Evolutionary conservation across 2,888 invertebrate genomes (phyloP).

Genomic region (Morpho deidamia): DNA sequence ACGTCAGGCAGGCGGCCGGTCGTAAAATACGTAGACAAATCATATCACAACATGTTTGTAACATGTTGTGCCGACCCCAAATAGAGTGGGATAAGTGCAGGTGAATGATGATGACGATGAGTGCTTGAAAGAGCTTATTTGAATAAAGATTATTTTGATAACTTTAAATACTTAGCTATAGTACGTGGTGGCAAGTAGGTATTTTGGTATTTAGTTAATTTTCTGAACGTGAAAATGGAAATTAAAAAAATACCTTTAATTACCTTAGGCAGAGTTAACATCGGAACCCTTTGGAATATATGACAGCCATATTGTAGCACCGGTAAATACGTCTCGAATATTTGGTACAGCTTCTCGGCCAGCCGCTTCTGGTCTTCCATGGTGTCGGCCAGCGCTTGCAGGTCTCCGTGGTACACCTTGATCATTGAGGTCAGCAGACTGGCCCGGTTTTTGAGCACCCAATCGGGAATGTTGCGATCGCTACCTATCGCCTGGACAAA

Average conservation of each 20-base stretch:
- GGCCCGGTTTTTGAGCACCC: constrained; percentile 88
- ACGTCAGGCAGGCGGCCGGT: too few relatives aligned
- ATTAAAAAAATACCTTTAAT: constrained; percentile 18
- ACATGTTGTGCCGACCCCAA: too few relatives aligned
- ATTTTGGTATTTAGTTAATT: too few relatives aligned
- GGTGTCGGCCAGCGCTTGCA: constrained; percentile 83
- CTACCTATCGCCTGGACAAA: constrained; percentile 88
- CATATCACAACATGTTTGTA: too few relatives aligned
- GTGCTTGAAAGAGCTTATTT: too few relatives aligned
- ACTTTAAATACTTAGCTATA: too few relatives aligned
- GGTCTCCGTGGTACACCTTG: constrained; percentile 90
- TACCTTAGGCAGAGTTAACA: constrained; percentile 89
- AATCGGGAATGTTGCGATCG: constrained; percentile 90
- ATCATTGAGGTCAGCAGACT: constrained; percentile 86
- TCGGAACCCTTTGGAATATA: constrained; percentile 89
- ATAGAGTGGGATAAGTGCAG: too few relatives aligned
- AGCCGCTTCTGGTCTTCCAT: constrained; percentile 72
- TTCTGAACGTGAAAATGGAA: background rate
- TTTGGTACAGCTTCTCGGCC: constrained; percentile 86
- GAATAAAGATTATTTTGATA: too few relatives aligned
- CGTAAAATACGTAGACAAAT: too few relatives aligned
- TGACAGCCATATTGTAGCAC: constrained; percentile 90
- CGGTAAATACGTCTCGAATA: constrained; percentile 93
- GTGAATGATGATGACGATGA: too few relatives aligned
- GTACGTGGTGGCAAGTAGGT: too few relatives aligned